Evolutionary conservation across 2,113 vertebrate species (phyloP).

Genomic region (Cynopterus brachyotis): DNA sequence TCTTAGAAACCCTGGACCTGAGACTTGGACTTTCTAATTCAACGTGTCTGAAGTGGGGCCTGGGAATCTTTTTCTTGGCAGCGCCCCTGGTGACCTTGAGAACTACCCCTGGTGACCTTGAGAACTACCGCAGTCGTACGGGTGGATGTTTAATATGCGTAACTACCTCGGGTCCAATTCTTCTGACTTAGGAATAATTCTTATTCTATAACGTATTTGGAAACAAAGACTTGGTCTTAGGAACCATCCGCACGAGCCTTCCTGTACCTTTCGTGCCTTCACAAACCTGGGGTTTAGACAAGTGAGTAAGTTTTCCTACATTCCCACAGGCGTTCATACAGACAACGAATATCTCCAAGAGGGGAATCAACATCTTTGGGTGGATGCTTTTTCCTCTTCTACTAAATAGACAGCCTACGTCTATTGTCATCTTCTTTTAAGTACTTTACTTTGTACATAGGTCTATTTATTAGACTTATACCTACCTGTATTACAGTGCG

Average conservation of each 20-base stretch:
- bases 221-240: constrained; percentile 30
- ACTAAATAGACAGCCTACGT: neutral
- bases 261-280: neutral
- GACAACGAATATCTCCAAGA: neutral
- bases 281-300: neutral
- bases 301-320: neutral
- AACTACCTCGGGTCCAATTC: constrained; percentile 1
- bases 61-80: neutral
- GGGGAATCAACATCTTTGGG: neutral
- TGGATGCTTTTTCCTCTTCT: neutral
- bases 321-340: neutral
- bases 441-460: neutral
- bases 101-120: constrained; percentile 23
- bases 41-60: neutral
- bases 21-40: neutral
- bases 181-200: constrained; percentile 45
- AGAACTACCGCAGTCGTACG: neutral
- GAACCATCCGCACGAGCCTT: neutral
- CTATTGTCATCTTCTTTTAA: neutral
- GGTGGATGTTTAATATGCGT: constrained; percentile 33
- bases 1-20: neutral
- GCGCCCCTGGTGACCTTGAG: constrained; percentile 1
- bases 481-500: neutral
- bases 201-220: neutral
- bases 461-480: neutral